Base-by-base conservation (phyloP, 2,113 vertebrate species). In the Martes martes region DNA sequence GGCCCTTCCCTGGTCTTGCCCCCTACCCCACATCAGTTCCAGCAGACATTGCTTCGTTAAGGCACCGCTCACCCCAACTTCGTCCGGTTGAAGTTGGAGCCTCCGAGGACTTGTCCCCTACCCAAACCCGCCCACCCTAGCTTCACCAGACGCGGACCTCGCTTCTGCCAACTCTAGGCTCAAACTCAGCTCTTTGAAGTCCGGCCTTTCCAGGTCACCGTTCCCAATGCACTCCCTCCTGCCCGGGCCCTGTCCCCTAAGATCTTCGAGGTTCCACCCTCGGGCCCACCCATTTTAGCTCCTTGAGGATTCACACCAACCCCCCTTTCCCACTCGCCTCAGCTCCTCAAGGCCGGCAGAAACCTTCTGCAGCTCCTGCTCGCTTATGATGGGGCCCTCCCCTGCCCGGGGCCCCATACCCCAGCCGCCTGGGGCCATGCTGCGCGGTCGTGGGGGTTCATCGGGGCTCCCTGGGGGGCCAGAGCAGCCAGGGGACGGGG, bases 301-400 rank as follows among this genome's bases (percentile, higher is more conserved):
- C 78, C n/a, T 28, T 11, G 61, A 79, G 67, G 61, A 52, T 36
- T 76, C 52, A 9, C 15, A 31, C 42, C 7, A 14, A 14, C 7
- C 13, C 7, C 26, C 67, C 67, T 14, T 74, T 33, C 74, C 42
- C 26, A 28, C 91, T 45, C 74, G 96, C 98, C 98, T 98, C 42
- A 98, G 87, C 57, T 97, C 98, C 33, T 98, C 98, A 0, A 98
- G 52, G 79, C 94, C n/a, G 0, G 84, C 9, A 1, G 94, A 92
- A 65, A 98, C 95, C 91, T 97, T 98, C 84, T 97, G 97, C 73
- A 98, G 13, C 92, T 98, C 95, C 73, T 96, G 97, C 14, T 98
- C 95, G 5, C 89, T 95, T 45, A 26, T 6, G 14, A 39, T 6
- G 57, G 91, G 76, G 2, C 88, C 39, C 19, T 98, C 98, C 1